Conservation (phyloP, 2,797 vertebrate genomes). For the Channa striata region DNA sequence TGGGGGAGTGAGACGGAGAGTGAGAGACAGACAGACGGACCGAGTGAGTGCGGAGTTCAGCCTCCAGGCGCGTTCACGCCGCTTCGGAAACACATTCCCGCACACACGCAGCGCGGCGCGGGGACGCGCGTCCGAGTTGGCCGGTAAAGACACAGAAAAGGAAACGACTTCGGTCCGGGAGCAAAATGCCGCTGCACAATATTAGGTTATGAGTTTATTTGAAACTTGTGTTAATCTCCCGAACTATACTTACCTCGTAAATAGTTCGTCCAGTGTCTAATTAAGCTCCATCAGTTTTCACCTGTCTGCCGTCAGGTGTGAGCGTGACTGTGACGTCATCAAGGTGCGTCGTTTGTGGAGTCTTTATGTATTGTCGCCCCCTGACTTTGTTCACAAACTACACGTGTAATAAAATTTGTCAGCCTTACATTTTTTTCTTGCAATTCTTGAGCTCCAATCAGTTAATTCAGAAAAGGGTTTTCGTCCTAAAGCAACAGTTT, state of each 20-base stretch:
- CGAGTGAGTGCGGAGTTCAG: constrained; percentile 44
- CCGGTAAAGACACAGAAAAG: too few species aligned
- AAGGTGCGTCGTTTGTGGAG: too few species aligned
- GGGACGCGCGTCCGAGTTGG: constrained; percentile 25
- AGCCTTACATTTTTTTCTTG: too few species aligned
- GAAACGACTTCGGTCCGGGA: too few species aligned
- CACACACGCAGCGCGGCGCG: constrained; percentile 5
- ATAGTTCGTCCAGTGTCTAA: neutral
- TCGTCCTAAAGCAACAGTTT: too few species aligned
- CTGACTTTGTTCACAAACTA: too few species aligned
- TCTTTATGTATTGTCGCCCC: neutral
- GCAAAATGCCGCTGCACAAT: neutral
- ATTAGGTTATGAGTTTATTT: neutral
- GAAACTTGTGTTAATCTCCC: too few species aligned
- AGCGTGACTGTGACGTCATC: neutral
- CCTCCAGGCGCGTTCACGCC: constrained; percentile 58
- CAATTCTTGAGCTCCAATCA: too few species aligned
- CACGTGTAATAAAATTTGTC: too few species aligned
- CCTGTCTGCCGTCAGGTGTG: neutral
- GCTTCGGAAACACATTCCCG: constrained; percentile 23
- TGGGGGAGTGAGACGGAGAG: constrained; percentile 21
- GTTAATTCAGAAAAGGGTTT: too few species aligned
- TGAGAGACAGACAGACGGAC: constrained; percentile 25
- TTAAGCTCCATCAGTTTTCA: constrained; percentile 2
- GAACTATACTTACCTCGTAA: neutral